phyloP scores from a whole-genome alignment of 2,888 invertebrate species.

The Noctuana brunneofusca region DNA sequence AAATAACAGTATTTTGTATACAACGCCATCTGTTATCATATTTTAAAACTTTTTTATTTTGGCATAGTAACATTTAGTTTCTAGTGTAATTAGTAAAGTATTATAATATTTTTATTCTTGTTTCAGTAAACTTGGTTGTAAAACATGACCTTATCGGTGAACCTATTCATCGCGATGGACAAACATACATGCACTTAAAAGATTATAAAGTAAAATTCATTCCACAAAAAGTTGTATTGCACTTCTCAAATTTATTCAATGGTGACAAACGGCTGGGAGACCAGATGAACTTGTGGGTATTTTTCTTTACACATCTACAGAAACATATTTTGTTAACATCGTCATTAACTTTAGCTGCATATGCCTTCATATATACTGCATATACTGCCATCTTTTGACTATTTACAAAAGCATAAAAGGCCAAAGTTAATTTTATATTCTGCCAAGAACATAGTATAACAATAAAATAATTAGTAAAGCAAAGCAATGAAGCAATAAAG shows the following conservation, averaged over 20 bases:
- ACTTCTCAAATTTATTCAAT: slow-evolving; percentile 87
- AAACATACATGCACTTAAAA: slow-evolving; percentile 84
- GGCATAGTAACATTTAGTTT: too few relatives aligned
- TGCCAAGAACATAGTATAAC: too few relatives aligned
- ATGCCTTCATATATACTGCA: too few relatives aligned
- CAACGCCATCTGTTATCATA: neutral
- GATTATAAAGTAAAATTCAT: slow-evolving; percentile 85
- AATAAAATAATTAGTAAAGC: too few relatives aligned
- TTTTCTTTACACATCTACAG: too few relatives aligned
- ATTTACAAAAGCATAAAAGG: too few relatives aligned
- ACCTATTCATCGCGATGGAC: slow-evolving; percentile 83
- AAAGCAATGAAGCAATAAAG: too few relatives aligned
- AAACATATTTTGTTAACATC: too few relatives aligned
- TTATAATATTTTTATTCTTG: neutral
- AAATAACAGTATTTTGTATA: neutral
- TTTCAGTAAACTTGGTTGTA: slow-evolving; percentile 83
- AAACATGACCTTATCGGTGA: slow-evolving; percentile 85
- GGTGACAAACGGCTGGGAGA: slow-evolving; percentile 84
- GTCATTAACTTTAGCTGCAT: too few relatives aligned
- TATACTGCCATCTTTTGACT: too few relatives aligned
- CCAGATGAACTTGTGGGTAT: slow-evolving; percentile 83
- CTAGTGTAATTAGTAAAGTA: neutral
- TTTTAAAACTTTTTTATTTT: too few relatives aligned
- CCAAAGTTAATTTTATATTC: too few relatives aligned
- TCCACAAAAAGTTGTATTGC: slow-evolving; percentile 82